These are phyloP conservation scores for Lasioglossum pauxillum DNA, from an alignment of 2,888 invertebrate species.

Conservation along the genomic window DNA sequence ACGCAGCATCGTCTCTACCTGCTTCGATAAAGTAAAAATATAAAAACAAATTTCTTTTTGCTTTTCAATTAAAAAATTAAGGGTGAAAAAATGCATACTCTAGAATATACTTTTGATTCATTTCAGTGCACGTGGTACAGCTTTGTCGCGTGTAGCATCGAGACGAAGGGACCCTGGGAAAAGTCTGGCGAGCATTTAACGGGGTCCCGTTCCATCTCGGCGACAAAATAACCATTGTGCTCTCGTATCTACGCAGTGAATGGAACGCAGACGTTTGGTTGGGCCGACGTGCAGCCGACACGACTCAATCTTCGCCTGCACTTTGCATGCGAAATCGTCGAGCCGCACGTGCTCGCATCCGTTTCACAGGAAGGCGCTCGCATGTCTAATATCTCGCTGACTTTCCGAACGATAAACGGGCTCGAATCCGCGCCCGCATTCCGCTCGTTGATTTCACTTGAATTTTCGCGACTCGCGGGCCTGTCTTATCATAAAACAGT, in stretches of 20 bases:
- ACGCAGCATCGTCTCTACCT: background rate
- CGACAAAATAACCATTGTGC: conserved; percentile 14
- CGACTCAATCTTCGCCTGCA: conserved; percentile 4
- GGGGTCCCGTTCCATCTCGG: background rate
- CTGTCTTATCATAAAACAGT: conserved; percentile 27
- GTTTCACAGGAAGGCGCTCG: background rate
- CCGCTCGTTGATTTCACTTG: conserved; percentile 6
- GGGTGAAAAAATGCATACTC: background rate
- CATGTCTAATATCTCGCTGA: conserved; percentile 12
- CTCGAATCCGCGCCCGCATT: conserved; percentile 6
- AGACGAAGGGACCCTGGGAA: background rate
- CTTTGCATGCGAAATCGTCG: conserved; percentile 26
- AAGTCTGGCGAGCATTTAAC: background rate
- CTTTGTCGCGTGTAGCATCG: no score
- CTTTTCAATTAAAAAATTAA: no score
- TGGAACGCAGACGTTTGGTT: background rate
- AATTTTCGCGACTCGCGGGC: conserved; percentile 11
- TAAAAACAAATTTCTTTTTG: no score
- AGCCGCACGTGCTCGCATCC: conserved; percentile 1
- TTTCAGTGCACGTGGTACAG: background rate
- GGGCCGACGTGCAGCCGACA: background rate
- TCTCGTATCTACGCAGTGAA: background rate
- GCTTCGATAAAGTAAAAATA: no score
- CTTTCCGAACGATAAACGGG: conserved; percentile 1
- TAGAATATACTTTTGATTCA: background rate